A percentile compares a stretch with the other conserved stretches of the same genome.
Conservation (phyloP, 2,888 invertebrate species). For the Polia nebulosa region DNA sequence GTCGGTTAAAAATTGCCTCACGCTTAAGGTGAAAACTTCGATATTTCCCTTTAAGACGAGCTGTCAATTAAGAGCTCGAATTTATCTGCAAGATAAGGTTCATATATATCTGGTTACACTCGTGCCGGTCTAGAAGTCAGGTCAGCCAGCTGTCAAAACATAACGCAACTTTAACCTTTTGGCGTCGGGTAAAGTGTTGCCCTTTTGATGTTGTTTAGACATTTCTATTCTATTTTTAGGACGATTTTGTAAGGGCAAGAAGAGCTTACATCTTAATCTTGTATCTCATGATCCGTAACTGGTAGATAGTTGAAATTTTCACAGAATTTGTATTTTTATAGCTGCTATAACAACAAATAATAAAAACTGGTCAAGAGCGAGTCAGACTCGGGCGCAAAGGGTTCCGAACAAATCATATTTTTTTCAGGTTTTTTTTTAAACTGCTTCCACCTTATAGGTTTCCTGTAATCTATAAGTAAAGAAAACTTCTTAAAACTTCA, state of each 20-base stretch:
- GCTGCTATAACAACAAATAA: too few relatives aligned
- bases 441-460: too few relatives aligned
- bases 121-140: slow-evolving; percentile 18
- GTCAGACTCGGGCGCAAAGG: too few relatives aligned
- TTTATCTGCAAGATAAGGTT: slow-evolving; percentile 1
- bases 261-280: too few relatives aligned
- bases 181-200: slow-evolving; percentile 9
- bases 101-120: not conserved
- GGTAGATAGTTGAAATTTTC: too few relatives aligned
- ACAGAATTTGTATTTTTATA: too few relatives aligned
- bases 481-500: too few relatives aligned
- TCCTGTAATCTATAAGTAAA: too few relatives aligned
- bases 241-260: slow-evolving; percentile 1
- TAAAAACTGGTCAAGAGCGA: too few relatives aligned
- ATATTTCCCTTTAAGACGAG: not conserved
- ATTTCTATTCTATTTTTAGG: slow-evolving; percentile 25
- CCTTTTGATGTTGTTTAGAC: slow-evolving; percentile 12
- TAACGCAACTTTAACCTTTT: slow-evolving; percentile 43
- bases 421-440: too few relatives aligned
- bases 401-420: too few relatives aligned
- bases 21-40: not conserved
- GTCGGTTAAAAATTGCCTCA: not conserved
- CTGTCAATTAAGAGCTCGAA: slow-evolving; percentile 28
- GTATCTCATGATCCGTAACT: too few relatives aligned
- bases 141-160: slow-evolving; percentile 25